Evolutionary conservation across 2,888 invertebrate genomes (phyloP), one percentile per base, ranked within the genome.

Genomic region (Trimorus sp.): DNA sequence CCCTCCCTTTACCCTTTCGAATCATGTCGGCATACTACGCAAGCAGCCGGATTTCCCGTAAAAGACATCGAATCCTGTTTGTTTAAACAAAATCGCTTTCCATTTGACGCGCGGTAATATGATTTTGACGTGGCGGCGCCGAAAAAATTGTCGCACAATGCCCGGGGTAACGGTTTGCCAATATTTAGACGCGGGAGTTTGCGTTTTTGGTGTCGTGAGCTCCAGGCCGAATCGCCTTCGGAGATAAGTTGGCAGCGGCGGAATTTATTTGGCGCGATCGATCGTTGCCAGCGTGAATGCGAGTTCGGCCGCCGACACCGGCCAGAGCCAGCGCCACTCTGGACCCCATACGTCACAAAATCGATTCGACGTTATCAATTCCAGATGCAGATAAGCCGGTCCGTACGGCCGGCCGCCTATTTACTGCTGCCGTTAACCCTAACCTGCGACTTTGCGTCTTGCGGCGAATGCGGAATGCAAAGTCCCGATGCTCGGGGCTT

Each of bases 361-460:
- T 89, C 88, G 88, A 89, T 88, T 82, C 85, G 82, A 84, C 84
- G 84, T 88, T 87, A 89, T 85, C 88, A 88, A 89, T 89, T 86
- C 84, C 74, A 85, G 84, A 88, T 87, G 88, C 85, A 87, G 88
- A 90, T 90, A 89, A 88, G 86, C 87, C 83, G 68, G 78, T 69
- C 83, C 83, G 70, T 71, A 58, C 70, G 75, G 62, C 58, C 16
- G 58, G 73, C 49, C 74, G 76, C 79, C 79, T 79, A 79, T 83
- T 79, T 83, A 82, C 75, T 79, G 74, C 74, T 71, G 66, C 79
- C 76, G 77, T 73, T 68, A 77, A 77, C 81, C 75, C 77, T 81
- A 78, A 78, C 75, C 78, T 73, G 74, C 63, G 79, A 77, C 84
- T 76, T 84, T 73, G 83, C 65, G 69, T 75, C 77, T 86, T 85